phyloP scores from a whole-genome alignment of 2,888 invertebrate species.

The Epistrophella euchroma region DNA sequence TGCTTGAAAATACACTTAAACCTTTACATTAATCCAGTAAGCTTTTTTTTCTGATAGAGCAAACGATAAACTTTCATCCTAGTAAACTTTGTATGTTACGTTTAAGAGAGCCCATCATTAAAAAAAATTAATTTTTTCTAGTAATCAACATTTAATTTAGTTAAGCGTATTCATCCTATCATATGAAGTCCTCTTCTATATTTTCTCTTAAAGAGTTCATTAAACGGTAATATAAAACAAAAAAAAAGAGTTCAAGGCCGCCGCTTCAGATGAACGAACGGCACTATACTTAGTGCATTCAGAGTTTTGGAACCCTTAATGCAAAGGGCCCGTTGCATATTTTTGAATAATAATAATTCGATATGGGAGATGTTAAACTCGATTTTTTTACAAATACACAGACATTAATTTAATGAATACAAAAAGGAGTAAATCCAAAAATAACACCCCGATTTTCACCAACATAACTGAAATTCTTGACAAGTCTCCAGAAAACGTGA shows the following conservation, averaged over 20 bases:
- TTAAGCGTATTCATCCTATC: background rate
- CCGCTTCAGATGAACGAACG: background rate
- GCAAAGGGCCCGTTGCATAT: background rate
- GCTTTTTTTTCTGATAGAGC: background rate
- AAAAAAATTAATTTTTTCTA: background rate
- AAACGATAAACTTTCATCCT: background rate
- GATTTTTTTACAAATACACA: too few relatives aligned
- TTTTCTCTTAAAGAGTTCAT: slow-evolving; percentile 1
- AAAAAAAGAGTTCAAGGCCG: background rate
- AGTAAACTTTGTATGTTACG: background rate
- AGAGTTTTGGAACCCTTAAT: background rate
- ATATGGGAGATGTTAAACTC: too few relatives aligned
- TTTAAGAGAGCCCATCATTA: background rate
- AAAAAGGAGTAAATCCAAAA: too few relatives aligned
- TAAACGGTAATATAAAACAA: background rate
- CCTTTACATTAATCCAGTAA: too few relatives aligned
- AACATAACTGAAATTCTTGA: too few relatives aligned
- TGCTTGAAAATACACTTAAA: too few relatives aligned
- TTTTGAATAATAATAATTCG: too few relatives aligned
- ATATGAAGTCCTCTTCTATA: background rate
- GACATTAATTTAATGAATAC: too few relatives aligned
- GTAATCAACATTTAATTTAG: background rate
- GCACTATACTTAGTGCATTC: background rate
- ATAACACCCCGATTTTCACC: too few relatives aligned
- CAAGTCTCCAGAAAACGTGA: too few relatives aligned